These are phyloP conservation scores for Dryomyza anilis DNA, from an alignment of 2,888 invertebrate species.

Conservation along the genomic window DNA sequence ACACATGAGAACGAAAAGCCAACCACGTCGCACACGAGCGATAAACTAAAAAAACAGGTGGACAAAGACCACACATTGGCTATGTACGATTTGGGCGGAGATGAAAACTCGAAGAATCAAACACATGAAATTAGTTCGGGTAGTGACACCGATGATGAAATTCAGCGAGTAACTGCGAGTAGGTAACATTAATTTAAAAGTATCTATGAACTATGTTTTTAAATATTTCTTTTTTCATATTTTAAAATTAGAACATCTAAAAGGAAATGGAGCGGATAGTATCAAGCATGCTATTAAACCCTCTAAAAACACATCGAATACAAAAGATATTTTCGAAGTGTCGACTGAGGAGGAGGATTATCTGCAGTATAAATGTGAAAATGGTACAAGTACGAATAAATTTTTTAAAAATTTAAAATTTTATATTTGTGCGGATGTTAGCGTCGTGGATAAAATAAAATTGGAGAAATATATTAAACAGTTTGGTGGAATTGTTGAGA, in stretches of 20 bases:
- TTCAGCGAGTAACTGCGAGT: conserved; percentile 47
- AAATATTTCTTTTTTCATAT: conserved; percentile 24
- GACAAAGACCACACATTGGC: not conserved
- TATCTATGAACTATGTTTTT: no score
- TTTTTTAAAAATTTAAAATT: conserved; percentile 39
- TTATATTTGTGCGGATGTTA: conserved; percentile 37
- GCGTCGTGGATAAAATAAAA: conserved; percentile 36
- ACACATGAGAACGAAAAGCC: not conserved
- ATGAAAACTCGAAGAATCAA: not conserved
- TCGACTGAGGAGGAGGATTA: conserved; percentile 59
- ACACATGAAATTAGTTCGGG: conserved; percentile 39
- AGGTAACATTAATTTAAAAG: conserved; percentile 15
- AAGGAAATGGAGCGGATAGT: not conserved
- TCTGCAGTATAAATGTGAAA: conserved; percentile 29
- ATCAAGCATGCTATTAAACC: not conserved
- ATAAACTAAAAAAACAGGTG: no score
- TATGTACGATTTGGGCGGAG: not conserved
- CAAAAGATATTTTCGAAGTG: conserved; percentile 46
- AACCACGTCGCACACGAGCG: not conserved
- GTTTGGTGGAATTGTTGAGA: conserved; percentile 34
- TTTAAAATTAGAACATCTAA: not conserved
- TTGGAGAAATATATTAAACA: conserved; percentile 35
- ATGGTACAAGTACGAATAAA: not conserved
- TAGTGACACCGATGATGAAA: conserved; percentile 58
- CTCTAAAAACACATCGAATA: not conserved